Evolutionary conservation across 2,113 vertebrate genomes (phyloP).

Genomic region (Cyanocitta stelleri): DNA sequence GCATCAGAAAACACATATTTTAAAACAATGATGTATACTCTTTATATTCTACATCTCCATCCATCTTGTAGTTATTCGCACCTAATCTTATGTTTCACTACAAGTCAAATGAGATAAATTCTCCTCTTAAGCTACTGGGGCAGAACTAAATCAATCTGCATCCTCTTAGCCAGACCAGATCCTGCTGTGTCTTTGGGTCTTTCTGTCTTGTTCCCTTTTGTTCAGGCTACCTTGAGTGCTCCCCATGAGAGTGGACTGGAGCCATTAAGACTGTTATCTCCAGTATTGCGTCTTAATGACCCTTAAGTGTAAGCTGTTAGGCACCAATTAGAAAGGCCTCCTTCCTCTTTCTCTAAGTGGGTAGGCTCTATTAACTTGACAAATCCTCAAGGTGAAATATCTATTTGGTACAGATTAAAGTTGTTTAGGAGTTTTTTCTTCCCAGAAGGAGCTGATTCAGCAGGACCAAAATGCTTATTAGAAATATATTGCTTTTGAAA

Average conservation of each 20-base stretch:
- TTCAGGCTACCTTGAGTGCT: slow-evolving; percentile 32
- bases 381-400: slow-evolving; percentile 52
- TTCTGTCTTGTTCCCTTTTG: slow-evolving; percentile 8
- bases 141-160: slow-evolving; percentile 35
- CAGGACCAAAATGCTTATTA: slow-evolving; percentile 36
- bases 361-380: slow-evolving; percentile 56
- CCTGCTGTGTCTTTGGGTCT: slow-evolving; percentile 25
- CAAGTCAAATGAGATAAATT: neutral
- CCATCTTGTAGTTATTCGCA: neutral
- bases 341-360: slow-evolving; percentile 46
- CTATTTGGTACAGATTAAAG: slow-evolving; percentile 48
- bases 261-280: slow-evolving; percentile 58
- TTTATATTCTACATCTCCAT: neutral
- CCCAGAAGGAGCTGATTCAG: slow-evolving; percentile 33
- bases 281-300: slow-evolving; percentile 45
- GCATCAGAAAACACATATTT: neutral
- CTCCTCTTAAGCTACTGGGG: neutral
- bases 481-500: slow-evolving; percentile 28
- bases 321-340: slow-evolving; percentile 54
- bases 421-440: slow-evolving; percentile 36
- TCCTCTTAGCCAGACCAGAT: neutral
- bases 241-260: slow-evolving; percentile 31
- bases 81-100: neutral
- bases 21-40: neutral
- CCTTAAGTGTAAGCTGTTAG: slow-evolving; percentile 53